Base-by-base conservation (phyloP, 2,797 vertebrate genomes). In the Taenioides sp. region DNA sequence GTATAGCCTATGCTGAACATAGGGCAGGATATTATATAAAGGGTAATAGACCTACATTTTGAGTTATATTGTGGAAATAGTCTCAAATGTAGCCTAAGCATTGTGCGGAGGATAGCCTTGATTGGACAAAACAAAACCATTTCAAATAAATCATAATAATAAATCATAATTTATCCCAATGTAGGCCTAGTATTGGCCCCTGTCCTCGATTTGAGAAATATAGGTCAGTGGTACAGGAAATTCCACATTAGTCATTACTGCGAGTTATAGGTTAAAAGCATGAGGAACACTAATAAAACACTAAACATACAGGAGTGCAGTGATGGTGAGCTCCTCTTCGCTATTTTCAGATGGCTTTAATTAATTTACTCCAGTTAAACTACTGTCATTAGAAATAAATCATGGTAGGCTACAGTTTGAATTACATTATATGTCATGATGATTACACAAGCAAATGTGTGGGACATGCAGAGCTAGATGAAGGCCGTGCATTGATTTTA, bases 221-320 rank as follows among this genome's bases (percentile, higher is more conserved):
- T 62, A 62, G 60, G 60, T 62, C 60, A 62, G 60, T 62, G 22
- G 31, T 62, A 37, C 60, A 62, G 25, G 58, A 31, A 60, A n/a
- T 37, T 62, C 28, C 28, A 20, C 31, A 37, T 37, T 20, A 34
- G 60, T 31, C 60, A 62, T 28, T 57, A 58, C 55, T 25, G 55
- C 52, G 20, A 54, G 52, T 25, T 58, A 17, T 27, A 27, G 9
- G 4, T 17, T 59, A 17, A 25, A 59, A 27, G 7, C 25, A 27
- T 18, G 12, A 25, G 20, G 3, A 57, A 57, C 11, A 4, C 57
- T 59, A 5, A 59, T 59, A 58, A 58, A 25, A 25, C 22, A 58
- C 2, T 9, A 22, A 23, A 23, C 22, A 57, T n/a, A 23, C 5
- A 22, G 11, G 22, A 54, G 3, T 22, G 3, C n/a, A 23, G 11